phyloP scores from a whole-genome alignment of 2,888 invertebrate genomes.

The Drosophila tripunctata region DNA sequence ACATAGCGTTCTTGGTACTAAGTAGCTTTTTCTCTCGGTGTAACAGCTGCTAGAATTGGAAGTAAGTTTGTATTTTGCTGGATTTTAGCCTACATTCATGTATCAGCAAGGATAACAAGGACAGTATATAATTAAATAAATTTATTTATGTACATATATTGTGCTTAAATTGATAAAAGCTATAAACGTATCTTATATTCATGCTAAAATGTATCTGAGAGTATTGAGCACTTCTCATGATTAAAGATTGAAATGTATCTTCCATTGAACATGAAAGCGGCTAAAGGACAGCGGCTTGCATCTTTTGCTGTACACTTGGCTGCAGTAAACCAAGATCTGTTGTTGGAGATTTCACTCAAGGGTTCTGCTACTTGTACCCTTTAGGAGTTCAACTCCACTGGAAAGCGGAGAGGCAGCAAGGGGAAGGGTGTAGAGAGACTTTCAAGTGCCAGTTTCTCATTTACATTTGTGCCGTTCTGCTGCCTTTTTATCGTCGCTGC shows the following conservation, averaged over 20 bases:
- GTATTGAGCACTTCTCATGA: background rate
- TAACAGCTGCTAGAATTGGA: too few species aligned
- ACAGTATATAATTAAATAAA: background rate
- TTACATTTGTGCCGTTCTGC: conserved; percentile 47
- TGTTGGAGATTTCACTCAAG: conserved; percentile 34
- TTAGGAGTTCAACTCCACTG: too few species aligned
- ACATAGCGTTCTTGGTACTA: too few species aligned
- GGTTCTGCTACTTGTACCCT: conserved; percentile 28
- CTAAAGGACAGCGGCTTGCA: background rate
- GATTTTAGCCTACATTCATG: too few species aligned
- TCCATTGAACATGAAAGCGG: background rate
- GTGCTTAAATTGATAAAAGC: background rate
- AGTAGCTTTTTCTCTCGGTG: too few species aligned
- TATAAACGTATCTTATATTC: background rate
- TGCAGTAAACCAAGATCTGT: conserved; percentile 22
- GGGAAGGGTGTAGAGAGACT: conserved; percentile 31
- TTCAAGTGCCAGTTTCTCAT: conserved; percentile 76
- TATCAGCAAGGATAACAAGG: too few species aligned
- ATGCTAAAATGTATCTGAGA: background rate
- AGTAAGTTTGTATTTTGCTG: too few species aligned
- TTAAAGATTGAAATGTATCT: background rate
- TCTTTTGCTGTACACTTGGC: conserved; percentile 14
- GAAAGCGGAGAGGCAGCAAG: background rate
- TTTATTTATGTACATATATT: too few species aligned
- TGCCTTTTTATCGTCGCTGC: conserved; percentile 60